Conservation (phyloP, 2,888 invertebrate genomes). For the Monoplex corrugatus region DNA sequence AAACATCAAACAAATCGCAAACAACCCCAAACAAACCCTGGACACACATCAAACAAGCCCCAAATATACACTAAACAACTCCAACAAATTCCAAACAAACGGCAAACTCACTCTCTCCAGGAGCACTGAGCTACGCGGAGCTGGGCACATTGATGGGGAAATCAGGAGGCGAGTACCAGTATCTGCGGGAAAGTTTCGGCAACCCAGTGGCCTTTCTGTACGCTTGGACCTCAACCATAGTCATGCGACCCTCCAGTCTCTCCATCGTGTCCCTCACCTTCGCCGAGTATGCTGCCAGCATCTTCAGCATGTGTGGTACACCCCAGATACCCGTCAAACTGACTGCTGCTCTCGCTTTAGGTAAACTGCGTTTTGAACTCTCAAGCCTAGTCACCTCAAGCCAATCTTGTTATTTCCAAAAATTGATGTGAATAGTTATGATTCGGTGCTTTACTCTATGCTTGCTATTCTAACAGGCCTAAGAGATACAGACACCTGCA, state of each 20-base stretch:
- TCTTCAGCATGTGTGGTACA: constrained; percentile 74
- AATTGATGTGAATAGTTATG: too few species aligned
- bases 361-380: too few species aligned
- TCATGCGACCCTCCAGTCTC: constrained; percentile 80
- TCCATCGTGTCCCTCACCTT: constrained; percentile 83
- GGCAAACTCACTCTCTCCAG: neutral
- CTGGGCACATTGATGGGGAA: constrained; percentile 88
- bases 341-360: constrained; percentile 66
- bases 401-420: too few species aligned
- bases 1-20: too few species aligned
- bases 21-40: too few species aligned
- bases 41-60: too few species aligned
- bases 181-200: constrained; percentile 82
- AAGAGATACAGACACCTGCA: too few species aligned
- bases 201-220: constrained; percentile 84
- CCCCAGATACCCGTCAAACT: constrained; percentile 69
- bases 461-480: too few species aligned
- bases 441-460: too few species aligned
- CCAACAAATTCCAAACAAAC: neutral
- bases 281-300: constrained; percentile 72
- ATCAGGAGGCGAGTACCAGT: constrained; percentile 92
- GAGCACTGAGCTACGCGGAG: too few species aligned
- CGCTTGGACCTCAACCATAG: constrained; percentile 83
- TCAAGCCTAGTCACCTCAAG: too few species aligned
- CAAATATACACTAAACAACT: too few species aligned